Base-by-base conservation (phyloP, 2,797 vertebrate species). In the Amphiprion clarkii region DNA sequence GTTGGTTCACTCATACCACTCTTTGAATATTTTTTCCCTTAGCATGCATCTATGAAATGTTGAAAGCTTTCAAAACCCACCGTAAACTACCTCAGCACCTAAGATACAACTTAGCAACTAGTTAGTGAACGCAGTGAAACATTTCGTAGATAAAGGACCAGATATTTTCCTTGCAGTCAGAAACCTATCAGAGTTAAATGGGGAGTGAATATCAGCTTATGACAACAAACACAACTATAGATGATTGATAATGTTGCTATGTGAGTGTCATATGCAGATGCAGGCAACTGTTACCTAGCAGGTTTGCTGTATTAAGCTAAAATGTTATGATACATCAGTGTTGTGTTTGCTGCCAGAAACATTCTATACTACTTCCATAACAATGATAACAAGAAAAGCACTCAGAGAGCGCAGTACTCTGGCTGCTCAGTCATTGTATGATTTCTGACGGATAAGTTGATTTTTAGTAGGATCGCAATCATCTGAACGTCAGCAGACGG, bases 21-120 rank as follows among this genome's bases (percentile, higher is more conserved):
- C 29, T 29, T 33, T 57, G 40, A 46, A 6, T 64, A 11, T 27
- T 71, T 44, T 58, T 51, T 3, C 0, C 25, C 27, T 36, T 53
- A n/a, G 42, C 57, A 69, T 7, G 27, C 25, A 52, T 29, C 36
- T 39, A 54, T 66, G 13, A 29, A 25, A 31, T n/a, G 55, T 49
- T 52, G 57, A 25, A 67, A 51, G n/a, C 57, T 67, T n/a, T 56
- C 16, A 64, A 58, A 51, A 6, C 9, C 11, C 14, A 44, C 71
- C 33, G 5, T 14, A 27, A 11, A 13, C 27, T 33, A 23, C 1
- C 39, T 29, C 13, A 25, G 29, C 21, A 36, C 25, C 10, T 42
- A 21, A 31, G 27, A 68, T 13, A 52, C 13, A 42, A 27, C 14
- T 33, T 27, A 58, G 53, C 17, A 4, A 52, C 31, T 23, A 57